Conservation (phyloP, 2,888 invertebrate genomes). For the Aspidiotus rigidus region DNA sequence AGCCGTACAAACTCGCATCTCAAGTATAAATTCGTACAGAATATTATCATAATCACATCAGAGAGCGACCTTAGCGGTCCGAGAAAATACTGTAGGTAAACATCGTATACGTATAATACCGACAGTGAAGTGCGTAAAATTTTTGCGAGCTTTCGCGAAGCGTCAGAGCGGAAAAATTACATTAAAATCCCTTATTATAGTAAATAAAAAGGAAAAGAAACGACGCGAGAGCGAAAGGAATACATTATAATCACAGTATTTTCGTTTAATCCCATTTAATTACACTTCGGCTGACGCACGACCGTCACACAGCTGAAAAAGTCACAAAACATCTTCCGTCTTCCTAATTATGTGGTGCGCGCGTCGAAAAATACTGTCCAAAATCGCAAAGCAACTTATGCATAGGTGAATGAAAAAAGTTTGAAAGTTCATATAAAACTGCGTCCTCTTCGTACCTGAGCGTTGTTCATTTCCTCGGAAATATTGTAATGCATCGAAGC, state of each 20-base stretch:
- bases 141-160: not conserved
- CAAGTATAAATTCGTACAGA: too few species aligned
- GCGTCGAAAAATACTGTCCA: too few species aligned
- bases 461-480: too few species aligned
- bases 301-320: not conserved
- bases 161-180: slow-evolving; percentile 4
- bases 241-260: not conserved
- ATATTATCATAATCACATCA: too few species aligned
- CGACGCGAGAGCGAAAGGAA: not conserved
- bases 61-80: too few species aligned
- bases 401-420: too few species aligned
- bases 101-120: not conserved
- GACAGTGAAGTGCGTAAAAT: not conserved
- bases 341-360: not conserved
- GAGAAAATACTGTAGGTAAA: too few species aligned
- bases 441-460: too few species aligned
- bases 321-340: not conserved
- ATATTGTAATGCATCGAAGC: too few species aligned
- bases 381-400: too few species aligned
- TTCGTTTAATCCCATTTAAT: slow-evolving; percentile 3
- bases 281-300: slow-evolving; percentile 1
- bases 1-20: too few species aligned
- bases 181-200: not conserved
- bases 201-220: not conserved
- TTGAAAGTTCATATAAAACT: too few species aligned